These are phyloP conservation scores for Syrrhaptes paradoxus DNA, from an alignment of 2,113 vertebrate genomes.

Conservation along the genomic window DNA sequence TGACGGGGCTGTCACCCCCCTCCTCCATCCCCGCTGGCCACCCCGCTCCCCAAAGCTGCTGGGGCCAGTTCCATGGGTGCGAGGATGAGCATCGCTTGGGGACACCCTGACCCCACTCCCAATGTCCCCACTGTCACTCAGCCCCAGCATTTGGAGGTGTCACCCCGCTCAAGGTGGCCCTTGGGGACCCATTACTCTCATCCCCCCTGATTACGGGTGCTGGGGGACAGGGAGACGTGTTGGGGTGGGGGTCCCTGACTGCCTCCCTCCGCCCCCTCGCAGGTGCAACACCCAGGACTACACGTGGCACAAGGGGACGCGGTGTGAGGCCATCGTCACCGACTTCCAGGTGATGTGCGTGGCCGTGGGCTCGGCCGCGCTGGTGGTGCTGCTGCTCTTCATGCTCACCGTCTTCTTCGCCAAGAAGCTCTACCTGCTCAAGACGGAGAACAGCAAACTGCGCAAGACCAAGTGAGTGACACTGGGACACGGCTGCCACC, in stretches of 20 bases:
- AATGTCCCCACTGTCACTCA: fast-evolving
- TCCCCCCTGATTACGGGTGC: not conserved
- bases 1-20: not conserved
- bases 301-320: slow-evolving; percentile 96
- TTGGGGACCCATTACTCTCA: not conserved
- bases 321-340: slow-evolving; percentile 94
- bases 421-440: slow-evolving; percentile 98
- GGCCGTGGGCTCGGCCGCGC: slow-evolving; percentile 88
- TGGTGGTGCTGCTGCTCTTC: slow-evolving; percentile 94
- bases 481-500: fast-evolving
- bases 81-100: not conserved
- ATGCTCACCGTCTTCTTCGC: slow-evolving; percentile 98
- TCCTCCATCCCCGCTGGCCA: not conserved
- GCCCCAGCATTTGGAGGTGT: not conserved
- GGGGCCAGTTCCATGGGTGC: not conserved
- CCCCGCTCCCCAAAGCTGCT: fast-evolving
- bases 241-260: not conserved
- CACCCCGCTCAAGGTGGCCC: not conserved
- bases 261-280: not conserved
- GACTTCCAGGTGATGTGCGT: slow-evolving; percentile 99
- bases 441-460: slow-evolving; percentile 95
- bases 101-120: fast-evolving
- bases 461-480: slow-evolving; percentile 91
- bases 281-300: slow-evolving; percentile 98
- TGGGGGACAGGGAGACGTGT: fast-evolving